A percentile compares a stretch with the other conserved stretches of the same genome.
Evolutionary conservation across 1,140 invertebrate genomes (phyloP).

Genomic region (Solenopsis fugax): DNA sequence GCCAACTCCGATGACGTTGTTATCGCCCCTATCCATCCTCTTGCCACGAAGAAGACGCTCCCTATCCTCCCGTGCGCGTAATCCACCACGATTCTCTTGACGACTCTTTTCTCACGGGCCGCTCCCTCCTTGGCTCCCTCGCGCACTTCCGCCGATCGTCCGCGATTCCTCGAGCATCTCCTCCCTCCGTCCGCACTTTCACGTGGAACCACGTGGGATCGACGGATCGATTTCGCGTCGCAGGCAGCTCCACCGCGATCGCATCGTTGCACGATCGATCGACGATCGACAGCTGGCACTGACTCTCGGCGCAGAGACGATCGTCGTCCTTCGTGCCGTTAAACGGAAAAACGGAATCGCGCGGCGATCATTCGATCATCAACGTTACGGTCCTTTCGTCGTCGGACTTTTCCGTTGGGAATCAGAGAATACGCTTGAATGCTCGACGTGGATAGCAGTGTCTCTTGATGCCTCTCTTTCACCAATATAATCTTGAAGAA

Average conservation of each 20-base stretch:
- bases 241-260: conserved; percentile 1
- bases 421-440: not conserved
- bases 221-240: not conserved
- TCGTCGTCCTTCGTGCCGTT: not conserved
- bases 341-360: not conserved
- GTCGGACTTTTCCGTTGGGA: not conserved
- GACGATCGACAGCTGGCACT: not conserved
- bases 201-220: conserved; percentile 6
- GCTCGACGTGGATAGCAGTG: not conserved
- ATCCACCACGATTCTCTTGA: conserved; percentile 10
- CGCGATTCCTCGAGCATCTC: conserved; percentile 30
- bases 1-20: conserved; percentile 56
- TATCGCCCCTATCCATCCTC: conserved; percentile 82
- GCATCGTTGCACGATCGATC: conserved; percentile 30
- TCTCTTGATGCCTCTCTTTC: not conserved
- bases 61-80: conserved; percentile 9
- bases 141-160: conserved; percentile 45
- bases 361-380: conserved; percentile 1
- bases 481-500: not conserved
- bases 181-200: conserved; percentile 7
- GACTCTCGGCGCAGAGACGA: not conserved
- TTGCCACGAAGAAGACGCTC: conserved; percentile 35
- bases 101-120: conserved; percentile 54
- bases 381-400: not conserved
- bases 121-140: no score